Evolutionary conservation across 1,140 invertebrate genomes (phyloP).

Genomic region (Hydropsyche tenuis): DNA sequence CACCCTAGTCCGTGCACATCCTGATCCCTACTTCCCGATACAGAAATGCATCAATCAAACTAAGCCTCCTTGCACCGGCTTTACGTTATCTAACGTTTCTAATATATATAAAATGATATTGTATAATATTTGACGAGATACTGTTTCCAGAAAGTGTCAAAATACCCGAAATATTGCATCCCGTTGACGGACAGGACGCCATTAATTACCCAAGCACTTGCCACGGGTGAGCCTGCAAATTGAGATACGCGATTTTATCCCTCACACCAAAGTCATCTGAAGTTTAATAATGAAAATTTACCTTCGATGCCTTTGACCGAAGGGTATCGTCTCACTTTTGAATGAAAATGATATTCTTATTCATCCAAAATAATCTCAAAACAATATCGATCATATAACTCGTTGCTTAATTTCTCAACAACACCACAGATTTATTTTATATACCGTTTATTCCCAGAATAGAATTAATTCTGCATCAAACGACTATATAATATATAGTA

Average conservation of each 20-base stretch:
- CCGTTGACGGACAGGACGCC: background rate
- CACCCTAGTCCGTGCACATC: background rate
- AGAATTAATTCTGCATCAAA: background rate
- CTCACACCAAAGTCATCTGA: background rate
- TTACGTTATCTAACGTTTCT: too few species aligned
- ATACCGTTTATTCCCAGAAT: too few species aligned
- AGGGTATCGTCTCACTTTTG: background rate
- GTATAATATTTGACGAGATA: conserved; percentile 35
- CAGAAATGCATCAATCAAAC: conserved; percentile 48
- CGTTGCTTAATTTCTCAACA: too few species aligned
- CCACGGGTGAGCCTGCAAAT: too few species aligned
- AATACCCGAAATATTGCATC: conserved; percentile 19
- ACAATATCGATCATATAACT: too few species aligned
- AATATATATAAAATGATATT: too few species aligned
- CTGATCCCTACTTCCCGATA: conserved; percentile 41
- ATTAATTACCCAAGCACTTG: too few species aligned
- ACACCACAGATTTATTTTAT: too few species aligned
- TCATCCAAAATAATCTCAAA: too few species aligned
- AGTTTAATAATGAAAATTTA: too few species aligned
- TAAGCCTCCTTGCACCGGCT: conserved; percentile 33
- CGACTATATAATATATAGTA: background rate
- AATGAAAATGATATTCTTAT: conserved; percentile 21
- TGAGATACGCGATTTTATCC: background rate
- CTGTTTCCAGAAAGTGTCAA: conserved; percentile 10
- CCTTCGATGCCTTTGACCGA: background rate